Conservation (phyloP, 2,797 vertebrate genomes). For the Pseudocheirus occidentalis region DNA sequence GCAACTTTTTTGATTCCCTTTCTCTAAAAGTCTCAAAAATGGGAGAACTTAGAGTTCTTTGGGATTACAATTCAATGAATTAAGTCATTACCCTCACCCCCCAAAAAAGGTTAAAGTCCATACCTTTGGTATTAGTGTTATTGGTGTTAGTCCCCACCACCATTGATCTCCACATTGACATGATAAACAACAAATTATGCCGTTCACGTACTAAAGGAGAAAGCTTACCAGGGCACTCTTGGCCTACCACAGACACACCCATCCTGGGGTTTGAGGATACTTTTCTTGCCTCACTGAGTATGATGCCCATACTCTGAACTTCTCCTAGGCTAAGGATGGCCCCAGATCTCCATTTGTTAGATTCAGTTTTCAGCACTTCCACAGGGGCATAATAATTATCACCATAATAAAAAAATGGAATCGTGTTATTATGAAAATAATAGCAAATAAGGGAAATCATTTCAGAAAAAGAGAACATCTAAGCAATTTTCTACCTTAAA, state of each 20-base stretch:
- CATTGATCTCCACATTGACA: background rate
- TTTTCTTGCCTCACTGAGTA: background rate
- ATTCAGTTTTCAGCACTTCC: background rate
- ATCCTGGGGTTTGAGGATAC: slow-evolving; percentile 1
- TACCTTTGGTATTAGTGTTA: background rate
- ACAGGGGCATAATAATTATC: background rate
- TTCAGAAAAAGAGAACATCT: slow-evolving; percentile 60
- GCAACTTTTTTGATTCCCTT: background rate
- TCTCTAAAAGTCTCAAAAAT: slow-evolving; percentile 2
- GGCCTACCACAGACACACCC: background rate
- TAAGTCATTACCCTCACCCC: background rate
- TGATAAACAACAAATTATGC: background rate
- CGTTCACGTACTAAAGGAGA: slow-evolving; percentile 17
- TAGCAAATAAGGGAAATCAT: slow-evolving; percentile 63
- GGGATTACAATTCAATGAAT: background rate
- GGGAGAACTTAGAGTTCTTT: background rate
- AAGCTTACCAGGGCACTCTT: background rate
- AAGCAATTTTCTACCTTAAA: slow-evolving; percentile 66
- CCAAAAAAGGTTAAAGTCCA: background rate
- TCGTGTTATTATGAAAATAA: slow-evolving; percentile 50
- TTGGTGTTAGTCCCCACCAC: background rate
- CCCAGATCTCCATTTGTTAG: slow-evolving; percentile 11
- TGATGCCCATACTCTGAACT: slow-evolving; percentile 26
- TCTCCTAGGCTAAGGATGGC: slow-evolving; percentile 20
- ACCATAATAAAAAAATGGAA: slow-evolving; percentile 57